Conservation (phyloP, 2,113 vertebrate species). For the Scolopax mira region DNA sequence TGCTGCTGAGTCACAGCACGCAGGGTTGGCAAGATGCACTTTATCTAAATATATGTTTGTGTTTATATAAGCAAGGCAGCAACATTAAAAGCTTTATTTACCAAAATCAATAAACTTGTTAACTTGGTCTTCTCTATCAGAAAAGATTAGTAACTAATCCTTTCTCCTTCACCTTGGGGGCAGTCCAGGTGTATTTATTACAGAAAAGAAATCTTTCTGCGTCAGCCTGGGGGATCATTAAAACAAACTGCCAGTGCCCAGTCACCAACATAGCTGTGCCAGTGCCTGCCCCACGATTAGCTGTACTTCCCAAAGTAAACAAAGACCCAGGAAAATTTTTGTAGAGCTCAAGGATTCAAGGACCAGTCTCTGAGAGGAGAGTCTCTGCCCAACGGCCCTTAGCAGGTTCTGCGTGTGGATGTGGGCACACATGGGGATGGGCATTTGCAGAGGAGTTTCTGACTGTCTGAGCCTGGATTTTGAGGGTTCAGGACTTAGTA, state of each 20-base stretch:
- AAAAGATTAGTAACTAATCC: conserved; percentile 11
- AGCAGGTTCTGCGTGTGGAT: rapidly evolving
- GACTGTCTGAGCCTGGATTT: not conserved
- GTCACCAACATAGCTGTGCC: too few relatives aligned
- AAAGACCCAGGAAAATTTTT: not conserved
- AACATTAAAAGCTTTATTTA: not conserved
- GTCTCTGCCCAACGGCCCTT: not conserved
- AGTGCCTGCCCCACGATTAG: rapidly evolving
- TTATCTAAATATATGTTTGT: not conserved
- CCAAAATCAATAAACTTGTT: conserved; percentile 33
- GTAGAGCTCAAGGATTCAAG: not conserved
- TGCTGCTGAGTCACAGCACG: not conserved
- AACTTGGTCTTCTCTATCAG: not conserved
- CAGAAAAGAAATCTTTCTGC: not conserved
- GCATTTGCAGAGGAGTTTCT: not conserved
- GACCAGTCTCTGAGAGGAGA: not conserved
- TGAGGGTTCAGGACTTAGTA: not conserved
- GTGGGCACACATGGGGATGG: rapidly evolving
- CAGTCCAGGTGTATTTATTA: not conserved
- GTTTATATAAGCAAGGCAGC: not conserved
- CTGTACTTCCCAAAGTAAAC: not conserved
- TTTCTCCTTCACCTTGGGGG: not conserved
- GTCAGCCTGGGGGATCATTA: not conserved
- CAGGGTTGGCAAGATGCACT: rapidly evolving
- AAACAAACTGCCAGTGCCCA: not conserved